Conservation (phyloP, 2,888 invertebrate species). For the Neocrepidodera transversa region DNA sequence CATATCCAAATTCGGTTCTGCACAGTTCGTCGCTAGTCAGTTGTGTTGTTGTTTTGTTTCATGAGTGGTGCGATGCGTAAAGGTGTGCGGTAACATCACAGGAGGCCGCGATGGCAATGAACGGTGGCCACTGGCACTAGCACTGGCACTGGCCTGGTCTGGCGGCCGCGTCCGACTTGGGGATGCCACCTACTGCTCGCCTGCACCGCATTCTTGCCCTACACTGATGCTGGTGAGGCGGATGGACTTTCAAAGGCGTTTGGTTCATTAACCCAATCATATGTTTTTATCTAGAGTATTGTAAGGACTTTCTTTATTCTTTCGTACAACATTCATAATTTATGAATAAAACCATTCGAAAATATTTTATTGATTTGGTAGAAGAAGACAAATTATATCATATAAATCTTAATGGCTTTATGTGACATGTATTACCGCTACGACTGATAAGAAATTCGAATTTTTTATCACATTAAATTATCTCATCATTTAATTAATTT, state of each 20-base stretch:
- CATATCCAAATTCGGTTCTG: slow-evolving; percentile 30
- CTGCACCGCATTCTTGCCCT: slow-evolving; percentile 48
- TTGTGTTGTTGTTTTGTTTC: slow-evolving; percentile 41
- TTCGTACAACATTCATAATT: not conserved
- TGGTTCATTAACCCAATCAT: slow-evolving; percentile 17
- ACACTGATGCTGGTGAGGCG: slow-evolving; percentile 35
- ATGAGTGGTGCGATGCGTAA: slow-evolving; percentile 44
- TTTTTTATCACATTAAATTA: no score
- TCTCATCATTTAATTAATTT: no score
- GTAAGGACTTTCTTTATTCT: not conserved
- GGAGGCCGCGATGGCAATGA: slow-evolving; percentile 45
- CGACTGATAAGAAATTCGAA: no score
- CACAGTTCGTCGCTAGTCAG: slow-evolving; percentile 15
- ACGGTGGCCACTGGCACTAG: slow-evolving; percentile 21
- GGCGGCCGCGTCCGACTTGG: slow-evolving; percentile 33
- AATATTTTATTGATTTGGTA: no score
- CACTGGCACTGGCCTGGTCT: slow-evolving; percentile 13
- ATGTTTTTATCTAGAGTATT: not conserved
- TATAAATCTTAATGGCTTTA: no score
- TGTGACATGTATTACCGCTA: no score
- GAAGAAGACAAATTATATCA: no score
- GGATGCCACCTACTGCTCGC: slow-evolving; percentile 49
- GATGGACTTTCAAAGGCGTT: slow-evolving; percentile 18
- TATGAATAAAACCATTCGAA: no score
- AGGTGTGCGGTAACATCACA: slow-evolving; percentile 50